Base-by-base conservation (phyloP, 1,140 invertebrate species). In the Euura lappo region DNA sequence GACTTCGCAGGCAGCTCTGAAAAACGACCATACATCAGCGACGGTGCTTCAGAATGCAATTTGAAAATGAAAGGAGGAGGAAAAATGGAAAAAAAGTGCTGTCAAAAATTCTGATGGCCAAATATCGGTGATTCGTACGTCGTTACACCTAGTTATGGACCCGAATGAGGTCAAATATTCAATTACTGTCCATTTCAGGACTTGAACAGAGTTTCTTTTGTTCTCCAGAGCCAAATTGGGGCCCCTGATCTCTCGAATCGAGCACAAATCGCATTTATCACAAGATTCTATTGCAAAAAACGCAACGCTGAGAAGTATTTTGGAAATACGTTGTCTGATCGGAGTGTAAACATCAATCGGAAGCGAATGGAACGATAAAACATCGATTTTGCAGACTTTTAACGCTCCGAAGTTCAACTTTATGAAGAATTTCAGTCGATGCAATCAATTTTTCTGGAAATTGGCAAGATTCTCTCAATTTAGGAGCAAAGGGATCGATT, bases 1-100 rank as follows among this genome's bases (percentile, higher is more conserved):
- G 84, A 84, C 85, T 90, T 89, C 60, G 85, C 83, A 13, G 88
- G 86, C 71, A 92, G 83, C 76, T 90, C 92, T 93, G 77, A 51
- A 87, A 86, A 80, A 47, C 76, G 76, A 81, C 28, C 1, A 28
- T 28, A 28, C 28, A 28, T 28, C 28, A 28, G 28, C 28, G 28
- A 74, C 73, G 66, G 68, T 70, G 47, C 67, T 66, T 69, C 43
- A 44, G 51, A 71, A 74, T 28, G 28, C 0, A 28, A 10, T 68
- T 71, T 43, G 44, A 74, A 71, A 46, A 71, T 5, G 13, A 13
- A 6, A 7, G 65, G 28, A 66, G 47, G 6, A 44, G 43, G 75
- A 78, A 51, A 64, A 70, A 69, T 74, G 43, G 44, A 7, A n/a
- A 68, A 11, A 73, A 65, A 45, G 10, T 76, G 3, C 65, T 64